Percentiles rank a stretch among this genome's conserved stretches.
Conservation (phyloP, 2,888 invertebrate species). For the Scotopteryx bipunctaria region DNA sequence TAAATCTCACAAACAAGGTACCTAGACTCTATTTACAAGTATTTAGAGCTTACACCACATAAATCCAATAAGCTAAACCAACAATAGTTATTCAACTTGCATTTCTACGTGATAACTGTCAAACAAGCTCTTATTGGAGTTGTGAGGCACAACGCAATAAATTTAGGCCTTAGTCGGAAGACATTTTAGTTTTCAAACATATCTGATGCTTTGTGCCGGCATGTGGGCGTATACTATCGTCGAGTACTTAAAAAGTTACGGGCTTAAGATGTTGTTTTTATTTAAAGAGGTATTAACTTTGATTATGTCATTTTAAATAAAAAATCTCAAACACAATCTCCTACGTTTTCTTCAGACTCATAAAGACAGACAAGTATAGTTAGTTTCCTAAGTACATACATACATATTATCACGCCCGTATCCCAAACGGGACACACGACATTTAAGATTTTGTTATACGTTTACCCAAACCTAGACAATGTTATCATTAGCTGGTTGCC, state of each 20-base stretch:
- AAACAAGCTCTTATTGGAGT: conserved; percentile 67
- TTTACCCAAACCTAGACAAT: no score
- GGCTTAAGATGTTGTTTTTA: conserved; percentile 19
- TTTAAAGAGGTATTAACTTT: conserved; percentile 10
- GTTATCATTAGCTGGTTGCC: no score
- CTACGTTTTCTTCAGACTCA: no score
- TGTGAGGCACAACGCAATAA: conserved; percentile 64
- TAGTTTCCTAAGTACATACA: no score
- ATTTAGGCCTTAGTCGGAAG: conserved; percentile 63
- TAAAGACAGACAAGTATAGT: no score
- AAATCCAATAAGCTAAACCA: conserved; percentile 56
- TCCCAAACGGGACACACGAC: no score
- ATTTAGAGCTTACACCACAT: conserved; percentile 55
- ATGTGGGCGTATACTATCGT: conserved; percentile 44
- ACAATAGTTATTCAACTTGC: conserved; percentile 57
- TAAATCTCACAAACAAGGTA: conserved; percentile 41
- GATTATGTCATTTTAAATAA: conserved; percentile 6
- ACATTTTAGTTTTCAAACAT: conserved; percentile 71
- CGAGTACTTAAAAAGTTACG: conserved; percentile 34
- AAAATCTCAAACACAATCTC: no score
- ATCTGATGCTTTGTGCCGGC: conserved; percentile 68
- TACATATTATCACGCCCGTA: no score
- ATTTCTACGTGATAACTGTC: conserved; percentile 72
- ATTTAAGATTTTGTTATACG: no score
- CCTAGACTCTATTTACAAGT: conserved; percentile 50